Evolutionary conservation across 2,113 vertebrate genomes (phyloP).

Genomic region (Periophthalmodon schlosseri): DNA sequence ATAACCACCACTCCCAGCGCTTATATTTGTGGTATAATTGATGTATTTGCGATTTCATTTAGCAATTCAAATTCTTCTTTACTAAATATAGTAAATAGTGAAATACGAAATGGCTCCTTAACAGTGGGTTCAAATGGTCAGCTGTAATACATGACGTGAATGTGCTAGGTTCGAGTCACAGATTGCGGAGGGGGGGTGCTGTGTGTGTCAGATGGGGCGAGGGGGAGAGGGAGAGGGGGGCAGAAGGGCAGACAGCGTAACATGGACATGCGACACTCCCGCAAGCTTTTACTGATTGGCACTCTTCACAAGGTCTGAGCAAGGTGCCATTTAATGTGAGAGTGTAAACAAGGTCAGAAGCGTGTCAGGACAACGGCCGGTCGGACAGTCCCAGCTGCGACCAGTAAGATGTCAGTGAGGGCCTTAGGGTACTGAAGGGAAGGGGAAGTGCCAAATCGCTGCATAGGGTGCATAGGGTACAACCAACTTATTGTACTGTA

Average conservation of each 20-base stretch:
- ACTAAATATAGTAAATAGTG: background rate
- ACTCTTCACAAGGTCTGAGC: slow-evolving; percentile 65
- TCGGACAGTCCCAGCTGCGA: slow-evolving; percentile 33
- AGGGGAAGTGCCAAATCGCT: background rate
- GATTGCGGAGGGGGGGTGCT: slow-evolving; percentile 27
- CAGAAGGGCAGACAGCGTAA: slow-evolving; percentile 37
- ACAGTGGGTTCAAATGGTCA: background rate
- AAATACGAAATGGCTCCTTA: background rate
- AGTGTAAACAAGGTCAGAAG: slow-evolving; percentile 74
- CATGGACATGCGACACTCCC: slow-evolving; percentile 28
- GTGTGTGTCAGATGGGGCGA: slow-evolving; percentile 35
- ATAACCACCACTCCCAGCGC: too few species aligned
- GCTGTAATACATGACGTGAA: slow-evolving; percentile 11
- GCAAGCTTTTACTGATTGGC: slow-evolving; percentile 50
- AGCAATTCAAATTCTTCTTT: background rate
- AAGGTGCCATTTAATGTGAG: slow-evolving; percentile 60
- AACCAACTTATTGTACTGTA: background rate
- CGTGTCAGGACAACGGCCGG: slow-evolving; percentile 56
- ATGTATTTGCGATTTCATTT: too few species aligned
- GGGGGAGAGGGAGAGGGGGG: slow-evolving; percentile 29
- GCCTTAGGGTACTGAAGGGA: slow-evolving; percentile 18
- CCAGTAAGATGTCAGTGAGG: slow-evolving; percentile 35
- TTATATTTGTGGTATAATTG: too few species aligned
- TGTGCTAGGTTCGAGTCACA: slow-evolving; percentile 30
- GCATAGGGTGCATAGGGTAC: background rate